phyloP scores from a whole-genome alignment of 2,797 vertebrate species.

The Hippocampus kuda region DNA sequence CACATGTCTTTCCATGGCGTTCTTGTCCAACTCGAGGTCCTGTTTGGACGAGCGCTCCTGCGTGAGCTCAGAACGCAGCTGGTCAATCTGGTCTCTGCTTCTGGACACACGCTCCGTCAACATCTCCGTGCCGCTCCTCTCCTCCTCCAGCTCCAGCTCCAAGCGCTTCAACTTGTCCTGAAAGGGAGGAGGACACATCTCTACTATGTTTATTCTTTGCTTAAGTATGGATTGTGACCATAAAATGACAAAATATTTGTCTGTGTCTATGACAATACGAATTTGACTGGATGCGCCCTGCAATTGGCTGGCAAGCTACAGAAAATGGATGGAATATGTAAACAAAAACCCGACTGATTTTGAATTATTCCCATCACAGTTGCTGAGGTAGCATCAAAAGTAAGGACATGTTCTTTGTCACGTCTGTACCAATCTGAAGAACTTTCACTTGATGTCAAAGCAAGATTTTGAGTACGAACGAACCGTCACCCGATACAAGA shows the following conservation, averaged over 20 bases:
- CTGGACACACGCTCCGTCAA: constrained; percentile 78
- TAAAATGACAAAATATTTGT: neutral
- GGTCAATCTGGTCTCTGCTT: constrained; percentile 88
- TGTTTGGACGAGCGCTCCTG: constrained; percentile 85
- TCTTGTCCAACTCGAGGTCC: constrained; percentile 92
- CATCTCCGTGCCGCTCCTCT: constrained; percentile 77
- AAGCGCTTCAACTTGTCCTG: constrained; percentile 85
- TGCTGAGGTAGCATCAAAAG: too few relatives aligned
- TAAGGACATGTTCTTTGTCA: too few relatives aligned
- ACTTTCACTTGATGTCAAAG: too few relatives aligned
- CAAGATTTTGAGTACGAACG: too few relatives aligned
- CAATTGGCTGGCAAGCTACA: too few relatives aligned
- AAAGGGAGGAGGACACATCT: neutral
- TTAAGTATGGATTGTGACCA: neutral
- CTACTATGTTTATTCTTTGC: neutral
- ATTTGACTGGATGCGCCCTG: too few relatives aligned
- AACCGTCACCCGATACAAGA: neutral
- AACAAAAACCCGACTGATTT: neutral
- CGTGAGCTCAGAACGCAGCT: constrained; percentile 84
- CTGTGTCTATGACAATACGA: too few relatives aligned
- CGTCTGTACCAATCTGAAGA: too few relatives aligned
- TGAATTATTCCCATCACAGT: too few relatives aligned
- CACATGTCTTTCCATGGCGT: constrained; percentile 76
- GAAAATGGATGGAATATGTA: too few relatives aligned
- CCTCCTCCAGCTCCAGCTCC: constrained; percentile 86